Evolutionary conservation across 1,140 invertebrate genomes (phyloP).

Genomic region (Leptopilina clavipes): DNA sequence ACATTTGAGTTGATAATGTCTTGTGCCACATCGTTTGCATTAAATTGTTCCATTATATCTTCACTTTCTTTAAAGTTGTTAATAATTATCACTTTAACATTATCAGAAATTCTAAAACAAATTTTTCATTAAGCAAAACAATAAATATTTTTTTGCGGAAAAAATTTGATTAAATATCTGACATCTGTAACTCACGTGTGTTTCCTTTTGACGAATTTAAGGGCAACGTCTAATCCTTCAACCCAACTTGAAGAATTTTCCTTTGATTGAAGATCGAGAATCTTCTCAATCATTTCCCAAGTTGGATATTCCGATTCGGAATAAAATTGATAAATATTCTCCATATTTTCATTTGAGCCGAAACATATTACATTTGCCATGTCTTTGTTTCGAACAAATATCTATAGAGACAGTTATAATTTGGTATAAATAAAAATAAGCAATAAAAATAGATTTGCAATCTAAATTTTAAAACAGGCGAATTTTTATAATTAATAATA

Average conservation of each 20-base stretch:
- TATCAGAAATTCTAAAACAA: neutral
- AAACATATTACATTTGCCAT: neutral
- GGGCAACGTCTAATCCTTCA: slow-evolving; percentile 21
- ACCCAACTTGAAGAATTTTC: neutral
- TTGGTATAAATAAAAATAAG: too few relatives aligned
- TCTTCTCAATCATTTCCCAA: neutral
- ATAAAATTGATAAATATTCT: neutral
- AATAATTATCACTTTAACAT: neutral
- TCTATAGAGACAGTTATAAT: neutral
- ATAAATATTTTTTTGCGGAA: too few relatives aligned
- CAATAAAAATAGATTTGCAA: too few relatives aligned
- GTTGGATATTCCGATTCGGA: too few relatives aligned
- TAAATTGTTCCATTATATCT: slow-evolving; percentile 3
- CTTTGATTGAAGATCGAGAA: neutral
- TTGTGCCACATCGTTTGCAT: neutral
- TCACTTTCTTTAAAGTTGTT: slow-evolving; percentile 6
- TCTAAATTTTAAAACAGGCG: too few relatives aligned
- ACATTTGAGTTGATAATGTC: neutral
- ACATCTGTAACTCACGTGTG: neutral
- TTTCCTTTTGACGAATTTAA: neutral
- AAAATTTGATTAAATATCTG: too few relatives aligned
- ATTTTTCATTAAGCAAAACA: too few relatives aligned
- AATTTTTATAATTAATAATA: too few relatives aligned
- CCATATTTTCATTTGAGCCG: slow-evolving; percentile 6
- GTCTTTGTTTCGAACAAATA: neutral